A percentile compares a stretch with the other conserved stretches of the same genome.
phyloP scores from a whole-genome alignment of 2,888 invertebrate genomes.

The Drosophila mayaguana region DNA sequence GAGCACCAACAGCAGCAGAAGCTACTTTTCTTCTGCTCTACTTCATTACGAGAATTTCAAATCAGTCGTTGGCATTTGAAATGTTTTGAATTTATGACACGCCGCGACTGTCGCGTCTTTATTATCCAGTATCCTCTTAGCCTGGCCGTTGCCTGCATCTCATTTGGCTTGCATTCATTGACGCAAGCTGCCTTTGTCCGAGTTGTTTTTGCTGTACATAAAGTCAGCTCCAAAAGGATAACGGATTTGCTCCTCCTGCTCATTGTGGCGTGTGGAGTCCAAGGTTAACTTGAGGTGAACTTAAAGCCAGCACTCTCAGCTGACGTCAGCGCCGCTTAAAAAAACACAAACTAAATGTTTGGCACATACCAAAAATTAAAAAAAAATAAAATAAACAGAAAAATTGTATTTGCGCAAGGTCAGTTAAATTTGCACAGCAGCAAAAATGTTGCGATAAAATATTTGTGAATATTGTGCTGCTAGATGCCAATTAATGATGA shows the following conservation, averaged over 20 bases:
- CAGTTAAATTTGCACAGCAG: slow-evolving; percentile 59
- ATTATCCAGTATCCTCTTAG: slow-evolving; percentile 42
- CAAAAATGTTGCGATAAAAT: slow-evolving; percentile 39
- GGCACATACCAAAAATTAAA: slow-evolving; percentile 14
- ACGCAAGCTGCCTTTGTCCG: slow-evolving; percentile 59
- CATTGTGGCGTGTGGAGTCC: slow-evolving; percentile 6
- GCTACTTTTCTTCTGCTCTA: slow-evolving; percentile 44
- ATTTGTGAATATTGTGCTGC: slow-evolving; percentile 46
- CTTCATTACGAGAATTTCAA: slow-evolving; percentile 63
- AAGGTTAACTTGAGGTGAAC: slow-evolving; percentile 74
- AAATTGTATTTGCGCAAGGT: slow-evolving; percentile 66
- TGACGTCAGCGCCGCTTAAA: slow-evolving; percentile 34
- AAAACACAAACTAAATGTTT: slow-evolving; percentile 15
- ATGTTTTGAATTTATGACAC: slow-evolving; percentile 76
- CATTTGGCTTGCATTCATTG: slow-evolving; percentile 41
- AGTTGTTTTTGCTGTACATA: slow-evolving; percentile 18
- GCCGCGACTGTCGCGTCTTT: slow-evolving; percentile 63
- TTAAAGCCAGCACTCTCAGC: slow-evolving; percentile 41
- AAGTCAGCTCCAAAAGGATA: slow-evolving; percentile 55
- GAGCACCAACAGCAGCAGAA: not conserved
- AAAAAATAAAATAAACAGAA: slow-evolving; percentile 12
- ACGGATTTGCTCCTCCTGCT: slow-evolving; percentile 25
- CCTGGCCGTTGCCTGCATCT: slow-evolving; percentile 29
- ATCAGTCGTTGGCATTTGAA: slow-evolving; percentile 63
- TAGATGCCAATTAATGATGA: slow-evolving; percentile 73